Evolutionary conservation across 2,888 invertebrate genomes (phyloP).

Genomic region (Mesorhabditis sp.): DNA sequence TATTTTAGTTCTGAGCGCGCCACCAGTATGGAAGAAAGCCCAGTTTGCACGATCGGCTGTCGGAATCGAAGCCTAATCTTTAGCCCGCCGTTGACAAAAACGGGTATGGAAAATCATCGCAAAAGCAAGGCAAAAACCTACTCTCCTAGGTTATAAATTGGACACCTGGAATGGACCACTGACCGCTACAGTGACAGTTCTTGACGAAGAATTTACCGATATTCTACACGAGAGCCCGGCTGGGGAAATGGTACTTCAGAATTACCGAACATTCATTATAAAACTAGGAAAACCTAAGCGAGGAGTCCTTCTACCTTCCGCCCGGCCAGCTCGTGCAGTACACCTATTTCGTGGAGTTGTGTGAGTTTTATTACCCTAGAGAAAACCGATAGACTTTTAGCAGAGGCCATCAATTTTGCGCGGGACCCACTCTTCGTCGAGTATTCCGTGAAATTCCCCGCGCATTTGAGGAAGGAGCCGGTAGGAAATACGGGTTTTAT

Average conservation of each 20-base stretch:
- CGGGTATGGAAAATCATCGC: neutral
- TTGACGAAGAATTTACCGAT: neutral
- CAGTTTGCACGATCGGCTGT: neutral
- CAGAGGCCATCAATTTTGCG: neutral
- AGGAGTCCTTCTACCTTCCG: neutral
- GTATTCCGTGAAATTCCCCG: neutral
- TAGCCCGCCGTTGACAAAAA: neutral
- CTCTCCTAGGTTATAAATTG: neutral
- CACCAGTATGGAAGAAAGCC: no score
- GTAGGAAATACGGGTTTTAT: neutral
- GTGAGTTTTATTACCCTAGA: neutral
- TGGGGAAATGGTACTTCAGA: neutral
- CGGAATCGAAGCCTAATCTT: neutral
- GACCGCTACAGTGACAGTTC: neutral
- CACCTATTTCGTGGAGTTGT: neutral
- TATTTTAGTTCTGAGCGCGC: no score
- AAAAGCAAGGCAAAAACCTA: neutral
- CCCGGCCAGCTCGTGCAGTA: neutral
- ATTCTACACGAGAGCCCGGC: neutral
- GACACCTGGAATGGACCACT: neutral
- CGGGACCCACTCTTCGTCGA: constrained; percentile 5
- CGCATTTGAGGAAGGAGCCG: neutral
- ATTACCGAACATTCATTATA: neutral
- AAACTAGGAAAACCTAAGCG: neutral
- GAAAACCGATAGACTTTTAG: neutral